Evolutionary conservation across 1,140 invertebrate genomes (phyloP).

Genomic region (Agrilus planipennis): DNA sequence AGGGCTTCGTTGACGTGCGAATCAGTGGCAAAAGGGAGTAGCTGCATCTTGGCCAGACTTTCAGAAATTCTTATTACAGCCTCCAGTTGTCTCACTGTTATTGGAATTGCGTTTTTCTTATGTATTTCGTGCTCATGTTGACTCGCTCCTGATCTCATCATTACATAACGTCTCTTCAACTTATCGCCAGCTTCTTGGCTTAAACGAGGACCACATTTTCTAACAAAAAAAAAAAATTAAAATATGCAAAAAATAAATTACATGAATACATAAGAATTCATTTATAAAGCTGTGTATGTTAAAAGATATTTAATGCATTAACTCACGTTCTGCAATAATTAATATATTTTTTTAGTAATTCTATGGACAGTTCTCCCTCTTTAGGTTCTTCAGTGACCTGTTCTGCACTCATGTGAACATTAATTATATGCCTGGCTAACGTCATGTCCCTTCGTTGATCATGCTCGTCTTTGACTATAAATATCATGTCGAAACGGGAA

Average conservation of each 20-base stretch:
- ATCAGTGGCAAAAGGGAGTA: slow-evolving; percentile 87
- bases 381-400: slow-evolving; percentile 49
- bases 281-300: neutral
- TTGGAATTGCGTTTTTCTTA: slow-evolving; percentile 71
- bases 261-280: slow-evolving; percentile 1
- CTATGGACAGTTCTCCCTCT: slow-evolving; percentile 73
- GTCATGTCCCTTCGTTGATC: slow-evolving; percentile 79
- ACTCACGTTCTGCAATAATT: slow-evolving; percentile 73
- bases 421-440: slow-evolving; percentile 94
- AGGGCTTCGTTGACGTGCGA: slow-evolving; percentile 92
- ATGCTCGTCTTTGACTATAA: slow-evolving; percentile 97
- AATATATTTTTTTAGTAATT: slow-evolving; percentile 88
- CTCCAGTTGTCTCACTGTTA: slow-evolving; percentile 94
- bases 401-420: slow-evolving; percentile 81
- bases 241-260: slow-evolving; percentile 4
- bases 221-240: slow-evolving; percentile 25
- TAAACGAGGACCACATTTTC: slow-evolving; percentile 82
- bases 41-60: slow-evolving; percentile 94
- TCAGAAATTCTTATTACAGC: slow-evolving; percentile 95
- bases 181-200: slow-evolving; percentile 80
- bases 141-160: slow-evolving; percentile 78
- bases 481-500: slow-evolving; percentile 99
- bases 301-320: neutral
- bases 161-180: slow-evolving; percentile 88
- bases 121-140: slow-evolving; percentile 72